These are phyloP conservation scores for Macroglossus sobrinus DNA, from an alignment of 2,113 vertebrate genomes.

Conservation along the genomic window DNA sequence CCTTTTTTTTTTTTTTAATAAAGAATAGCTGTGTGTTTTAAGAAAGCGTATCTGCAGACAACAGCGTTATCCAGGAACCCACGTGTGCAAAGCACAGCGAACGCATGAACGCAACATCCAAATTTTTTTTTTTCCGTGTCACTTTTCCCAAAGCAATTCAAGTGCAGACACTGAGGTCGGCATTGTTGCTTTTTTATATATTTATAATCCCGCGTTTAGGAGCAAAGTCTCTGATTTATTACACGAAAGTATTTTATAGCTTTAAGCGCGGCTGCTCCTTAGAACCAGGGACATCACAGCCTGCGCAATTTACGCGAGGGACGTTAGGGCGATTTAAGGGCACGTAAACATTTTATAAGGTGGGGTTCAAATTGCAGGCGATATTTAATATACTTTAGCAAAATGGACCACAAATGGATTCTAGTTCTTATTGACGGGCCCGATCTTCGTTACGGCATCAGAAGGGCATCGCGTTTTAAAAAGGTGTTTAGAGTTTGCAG, in stretches of 20 bases:
- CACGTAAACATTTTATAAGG: slow-evolving; percentile 88
- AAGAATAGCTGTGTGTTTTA: slow-evolving; percentile 43
- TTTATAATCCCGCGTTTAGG: slow-evolving; percentile 82
- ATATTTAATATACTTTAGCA: slow-evolving; percentile 83
- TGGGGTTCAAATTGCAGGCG: slow-evolving; percentile 82
- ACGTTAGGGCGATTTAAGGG: slow-evolving; percentile 85
- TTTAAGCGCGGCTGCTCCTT: slow-evolving; percentile 73
- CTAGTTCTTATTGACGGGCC: slow-evolving; percentile 81
- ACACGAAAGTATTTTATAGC: slow-evolving; percentile 80
- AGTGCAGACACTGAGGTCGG: slow-evolving; percentile 72
- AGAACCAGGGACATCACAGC: slow-evolving; percentile 80
- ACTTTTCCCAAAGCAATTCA: slow-evolving; percentile 60
- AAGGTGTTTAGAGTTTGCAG: slow-evolving; percentile 86
- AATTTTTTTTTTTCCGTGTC: slow-evolving; percentile 44
- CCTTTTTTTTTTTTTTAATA: not conserved
- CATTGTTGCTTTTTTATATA: slow-evolving; percentile 75
- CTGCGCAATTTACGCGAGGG: slow-evolving; percentile 84
- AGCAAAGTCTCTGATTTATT: slow-evolving; percentile 81
- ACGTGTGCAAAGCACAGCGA: not conserved
- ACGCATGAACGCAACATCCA: slow-evolving; percentile 27
- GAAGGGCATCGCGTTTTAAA: slow-evolving; percentile 83
- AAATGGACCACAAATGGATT: slow-evolving; percentile 85
- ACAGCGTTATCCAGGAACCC: slow-evolving; percentile 30
- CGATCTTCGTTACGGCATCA: slow-evolving; percentile 80
- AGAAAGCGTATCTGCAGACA: slow-evolving; percentile 45